Evolutionary conservation across 2,797 vertebrate species (phyloP).

Genomic region (Heterohyrax brucei): DNA sequence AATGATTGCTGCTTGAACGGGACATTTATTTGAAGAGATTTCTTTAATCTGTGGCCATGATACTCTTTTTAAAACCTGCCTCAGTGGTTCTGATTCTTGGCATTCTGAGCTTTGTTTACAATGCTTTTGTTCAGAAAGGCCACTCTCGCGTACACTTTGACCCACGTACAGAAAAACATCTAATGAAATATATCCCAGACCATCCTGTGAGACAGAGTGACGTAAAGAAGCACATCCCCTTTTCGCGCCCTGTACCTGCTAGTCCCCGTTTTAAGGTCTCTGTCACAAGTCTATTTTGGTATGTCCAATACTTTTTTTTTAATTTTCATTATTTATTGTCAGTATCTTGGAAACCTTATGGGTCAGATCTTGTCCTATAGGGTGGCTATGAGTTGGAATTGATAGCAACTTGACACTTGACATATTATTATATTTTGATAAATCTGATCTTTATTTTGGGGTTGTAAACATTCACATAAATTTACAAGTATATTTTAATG

Average conservation of each 20-base stretch:
- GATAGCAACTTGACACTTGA: too few relatives aligned
- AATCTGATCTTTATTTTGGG: too few relatives aligned
- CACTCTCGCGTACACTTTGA: not conserved
- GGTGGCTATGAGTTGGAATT: too few relatives aligned
- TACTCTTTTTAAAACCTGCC: not conserved
- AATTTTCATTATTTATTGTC: too few relatives aligned
- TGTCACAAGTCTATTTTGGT: too few relatives aligned
- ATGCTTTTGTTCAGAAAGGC: not conserved
- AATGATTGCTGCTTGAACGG: not conserved
- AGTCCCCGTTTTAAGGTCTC: too few relatives aligned
- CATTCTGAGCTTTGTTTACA: not conserved
- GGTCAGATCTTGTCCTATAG: too few relatives aligned
- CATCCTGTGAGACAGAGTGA: not conserved
- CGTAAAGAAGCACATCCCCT: not conserved
- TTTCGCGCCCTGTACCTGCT: not conserved
- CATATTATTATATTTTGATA: too few relatives aligned
- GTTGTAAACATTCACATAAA: too few relatives aligned
- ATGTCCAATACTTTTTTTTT: too few relatives aligned
- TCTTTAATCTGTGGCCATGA: not conserved
- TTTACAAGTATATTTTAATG: too few relatives aligned
- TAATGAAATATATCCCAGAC: not conserved
- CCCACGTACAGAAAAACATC: not conserved
- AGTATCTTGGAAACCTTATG: too few relatives aligned
- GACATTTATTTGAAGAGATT: not conserved
- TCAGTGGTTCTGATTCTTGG: not conserved